Conservation (phyloP, 2,888 invertebrate genomes). For the Germaria angustata region DNA sequence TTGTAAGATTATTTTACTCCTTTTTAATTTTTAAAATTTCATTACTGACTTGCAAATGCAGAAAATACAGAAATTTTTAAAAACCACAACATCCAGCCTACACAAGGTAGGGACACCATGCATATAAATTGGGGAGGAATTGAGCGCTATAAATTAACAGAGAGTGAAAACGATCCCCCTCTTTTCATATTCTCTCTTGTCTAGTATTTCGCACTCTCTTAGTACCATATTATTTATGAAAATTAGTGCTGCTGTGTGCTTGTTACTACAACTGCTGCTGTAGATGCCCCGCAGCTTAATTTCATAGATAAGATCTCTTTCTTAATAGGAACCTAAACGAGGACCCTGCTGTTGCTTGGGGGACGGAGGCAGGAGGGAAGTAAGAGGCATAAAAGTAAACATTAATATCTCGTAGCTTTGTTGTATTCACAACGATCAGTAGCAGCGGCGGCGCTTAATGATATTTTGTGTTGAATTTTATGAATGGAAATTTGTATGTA, state of each 20-base stretch:
- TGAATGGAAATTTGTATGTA: conserved; percentile 66
- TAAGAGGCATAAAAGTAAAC: conserved; percentile 58
- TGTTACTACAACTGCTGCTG: conserved; percentile 24
- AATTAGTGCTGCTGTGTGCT: conserved; percentile 42
- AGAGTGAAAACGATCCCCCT: conserved; percentile 18
- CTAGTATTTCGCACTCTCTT: not conserved
- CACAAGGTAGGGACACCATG: conserved; percentile 18
- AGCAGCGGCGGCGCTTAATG: conserved; percentile 61
- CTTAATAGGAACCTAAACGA: conserved; percentile 29
- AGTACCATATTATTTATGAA: conserved; percentile 27
- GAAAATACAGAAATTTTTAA: too few relatives aligned
- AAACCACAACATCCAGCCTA: not conserved
- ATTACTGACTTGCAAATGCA: too few relatives aligned
- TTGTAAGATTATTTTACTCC: too few relatives aligned
- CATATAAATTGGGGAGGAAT: conserved; percentile 42
- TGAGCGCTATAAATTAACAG: conserved; percentile 23
- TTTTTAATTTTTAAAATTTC: too few relatives aligned
- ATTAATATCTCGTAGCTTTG: conserved; percentile 52
- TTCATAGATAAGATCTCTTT: conserved; percentile 57
- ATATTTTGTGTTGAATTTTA: conserved; percentile 65
- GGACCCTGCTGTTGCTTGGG: not conserved
- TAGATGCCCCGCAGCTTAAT: conserved; percentile 28
- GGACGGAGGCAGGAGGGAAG: not conserved
- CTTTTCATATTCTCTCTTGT: not conserved
- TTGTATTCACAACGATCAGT: conserved; percentile 15